Evolutionary conservation across 1,140 invertebrate species (phyloP).

Genomic region (Drosophila saltans): DNA sequence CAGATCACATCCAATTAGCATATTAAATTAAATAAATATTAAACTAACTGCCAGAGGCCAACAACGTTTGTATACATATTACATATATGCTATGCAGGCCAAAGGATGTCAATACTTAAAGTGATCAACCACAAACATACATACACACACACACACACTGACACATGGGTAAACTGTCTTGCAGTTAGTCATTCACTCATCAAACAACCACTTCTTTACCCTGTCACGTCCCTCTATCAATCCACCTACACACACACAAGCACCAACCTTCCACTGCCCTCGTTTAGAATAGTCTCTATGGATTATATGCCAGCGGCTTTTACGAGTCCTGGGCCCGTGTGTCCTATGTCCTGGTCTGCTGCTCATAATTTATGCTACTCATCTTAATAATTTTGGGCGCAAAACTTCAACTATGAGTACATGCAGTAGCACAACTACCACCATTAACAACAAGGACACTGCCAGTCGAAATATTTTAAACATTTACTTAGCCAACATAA

Average conservation of each 20-base stretch:
- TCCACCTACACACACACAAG: slow-evolving; percentile 9
- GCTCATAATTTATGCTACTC: slow-evolving; percentile 80
- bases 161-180: slow-evolving; percentile 56
- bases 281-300: slow-evolving; percentile 48
- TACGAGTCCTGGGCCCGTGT: slow-evolving; percentile 54
- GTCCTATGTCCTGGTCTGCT: slow-evolving; percentile 26
- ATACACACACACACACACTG: slow-evolving; percentile 20
- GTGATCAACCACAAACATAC: slow-evolving; percentile 57
- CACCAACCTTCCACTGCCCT: slow-evolving; percentile 4
- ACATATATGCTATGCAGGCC: slow-evolving; percentile 61
- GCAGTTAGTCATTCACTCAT: slow-evolving; percentile 80
- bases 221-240: slow-evolving; percentile 3
- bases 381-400: slow-evolving; percentile 81
- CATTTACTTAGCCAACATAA: slow-evolving; percentile 72
- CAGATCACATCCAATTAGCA: slow-evolving; percentile 81
- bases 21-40: slow-evolving; percentile 83
- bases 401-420: slow-evolving; percentile 67
- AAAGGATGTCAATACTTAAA: slow-evolving; percentile 73
- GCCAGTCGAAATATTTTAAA: slow-evolving; percentile 71
- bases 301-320: slow-evolving; percentile 72
- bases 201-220: slow-evolving; percentile 38
- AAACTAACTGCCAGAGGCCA: slow-evolving; percentile 71
- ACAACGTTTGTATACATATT: slow-evolving; percentile 31
- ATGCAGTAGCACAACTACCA: slow-evolving; percentile 27
- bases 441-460: slow-evolving; percentile 41